phyloP scores from a whole-genome alignment of 1,140 invertebrate genomes.

The Nasonia giraulti region DNA sequence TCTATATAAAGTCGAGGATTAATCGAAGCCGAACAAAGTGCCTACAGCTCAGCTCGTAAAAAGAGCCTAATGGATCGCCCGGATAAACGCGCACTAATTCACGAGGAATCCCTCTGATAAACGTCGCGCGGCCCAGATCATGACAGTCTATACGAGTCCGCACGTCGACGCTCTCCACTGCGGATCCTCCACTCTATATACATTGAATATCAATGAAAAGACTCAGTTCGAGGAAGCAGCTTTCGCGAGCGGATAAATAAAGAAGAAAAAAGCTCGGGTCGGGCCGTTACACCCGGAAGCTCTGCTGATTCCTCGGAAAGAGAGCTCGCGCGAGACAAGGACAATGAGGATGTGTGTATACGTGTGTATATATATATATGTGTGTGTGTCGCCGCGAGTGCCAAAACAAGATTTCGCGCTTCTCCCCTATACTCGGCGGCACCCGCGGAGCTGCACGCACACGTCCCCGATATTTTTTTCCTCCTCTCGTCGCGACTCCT shows the following conservation, averaged over 20 bases:
- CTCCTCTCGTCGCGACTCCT: neutral
- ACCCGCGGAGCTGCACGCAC: neutral
- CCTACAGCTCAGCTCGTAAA: neutral
- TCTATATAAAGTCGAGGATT: neutral
- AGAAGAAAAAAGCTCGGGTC: neutral
- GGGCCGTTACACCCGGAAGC: too few species aligned
- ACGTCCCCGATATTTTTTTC: neutral
- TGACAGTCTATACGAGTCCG: neutral
- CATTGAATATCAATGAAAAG: too few species aligned
- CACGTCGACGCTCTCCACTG: too few species aligned
- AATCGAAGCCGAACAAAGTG: neutral
- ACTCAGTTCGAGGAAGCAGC: too few species aligned
- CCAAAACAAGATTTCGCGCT: constrained; percentile 7
- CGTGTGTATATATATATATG: too few species aligned
- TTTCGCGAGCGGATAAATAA: too few species aligned
- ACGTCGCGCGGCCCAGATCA: neutral
- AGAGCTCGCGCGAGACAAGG: neutral
- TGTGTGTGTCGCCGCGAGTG: neutral
- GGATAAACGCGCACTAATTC: neutral
- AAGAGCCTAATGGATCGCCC: neutral
- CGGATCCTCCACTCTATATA: neutral
- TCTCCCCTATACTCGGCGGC: neutral
- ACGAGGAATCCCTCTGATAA: neutral
- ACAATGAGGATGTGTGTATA: neutral
- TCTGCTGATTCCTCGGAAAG: too few species aligned